Evolutionary conservation across 2,888 invertebrate species (phyloP).

Genomic region (Leptarthrus brevirostris): DNA sequence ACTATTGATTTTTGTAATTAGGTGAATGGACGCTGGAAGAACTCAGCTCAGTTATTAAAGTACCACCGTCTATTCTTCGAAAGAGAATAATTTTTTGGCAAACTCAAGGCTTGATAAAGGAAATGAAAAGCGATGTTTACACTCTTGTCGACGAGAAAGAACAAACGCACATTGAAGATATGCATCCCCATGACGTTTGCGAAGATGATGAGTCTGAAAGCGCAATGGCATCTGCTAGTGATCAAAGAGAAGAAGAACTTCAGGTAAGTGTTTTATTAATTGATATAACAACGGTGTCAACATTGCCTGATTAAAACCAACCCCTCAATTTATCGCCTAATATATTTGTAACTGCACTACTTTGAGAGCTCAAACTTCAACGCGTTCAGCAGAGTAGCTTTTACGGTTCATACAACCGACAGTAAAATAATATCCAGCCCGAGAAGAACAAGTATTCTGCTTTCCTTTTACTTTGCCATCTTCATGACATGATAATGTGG

Average conservation of each 20-base stretch:
- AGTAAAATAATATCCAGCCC: too few species aligned
- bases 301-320: too few species aligned
- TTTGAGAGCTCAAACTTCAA: too few species aligned
- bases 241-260: constrained; percentile 92
- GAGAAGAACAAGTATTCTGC: too few species aligned
- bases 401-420: too few species aligned
- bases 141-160: constrained; percentile 76
- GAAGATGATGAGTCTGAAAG: constrained; percentile 94
- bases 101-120: constrained; percentile 87
- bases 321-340: too few species aligned
- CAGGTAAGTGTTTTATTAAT: too few species aligned
- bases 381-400: too few species aligned
- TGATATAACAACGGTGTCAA: too few species aligned
- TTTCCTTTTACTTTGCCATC: too few species aligned
- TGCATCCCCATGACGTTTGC: constrained; percentile 73
- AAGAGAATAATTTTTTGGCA: constrained; percentile 95
- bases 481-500: too few species aligned
- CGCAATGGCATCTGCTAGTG: constrained; percentile 93
- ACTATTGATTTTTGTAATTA: constrained; percentile 60
- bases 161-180: constrained; percentile 70
- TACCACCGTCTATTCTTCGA: constrained; percentile 85
- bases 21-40: constrained; percentile 89
- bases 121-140: constrained; percentile 80
- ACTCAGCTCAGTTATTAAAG: constrained; percentile 84
- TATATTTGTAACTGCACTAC: too few species aligned